Base-by-base conservation (phyloP, 2,888 invertebrate species). In the Trypoxylon attenuatum region DNA sequence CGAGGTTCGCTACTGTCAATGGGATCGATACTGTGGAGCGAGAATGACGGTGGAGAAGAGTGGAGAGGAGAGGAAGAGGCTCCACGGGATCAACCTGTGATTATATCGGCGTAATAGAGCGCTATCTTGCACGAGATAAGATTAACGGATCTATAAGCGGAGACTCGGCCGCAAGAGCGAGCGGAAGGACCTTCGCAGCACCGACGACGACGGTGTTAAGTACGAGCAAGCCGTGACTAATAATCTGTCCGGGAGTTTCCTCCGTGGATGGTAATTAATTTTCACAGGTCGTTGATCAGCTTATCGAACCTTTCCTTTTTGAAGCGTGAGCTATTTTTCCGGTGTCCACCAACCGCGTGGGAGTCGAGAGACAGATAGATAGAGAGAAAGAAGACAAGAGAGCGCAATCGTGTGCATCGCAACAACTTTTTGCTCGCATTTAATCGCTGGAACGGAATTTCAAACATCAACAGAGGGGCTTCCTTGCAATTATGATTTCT, bases 41-140 rank as follows among this genome's bases (percentile, higher is more conserved):
- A 47, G 41, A 43, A 25, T n/a, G 16, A 39, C 3, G 42, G 42
- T 41, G 38, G 46, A 10, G 42, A 21, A 65, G 53, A 45, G 16
- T 5, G 16, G 29, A 16, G 8, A 27, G 16, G 45, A 41, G 43
- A 18, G 10, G 5, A 21, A 15, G 42, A 60, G 43, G 51, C 47
- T 57, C 57, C 64, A 18, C 42, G 43, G 43, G 45, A 56, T 56
- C 61, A 18, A 64, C 21, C 21, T 29, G 25, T 52, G 57, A 60
- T 58, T 63, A 67, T 72, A 69, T 66, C 67, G 38, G 67, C 55
- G 72, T 66, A 70, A 73, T 62, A 66, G 70, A 68, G 73, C 79
- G 80, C 65, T 82, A 82, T 82, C 80, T 78, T 66, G 53, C 53
- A 45, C 53, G 43, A 76, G 83, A 83, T 82, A 82, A 82, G 83